A percentile compares a stretch with the other conserved stretches of the same genome.
phyloP scores from a whole-genome alignment of 2,113 vertebrate species.

The Ornithorhynchus anatinus region DNA sequence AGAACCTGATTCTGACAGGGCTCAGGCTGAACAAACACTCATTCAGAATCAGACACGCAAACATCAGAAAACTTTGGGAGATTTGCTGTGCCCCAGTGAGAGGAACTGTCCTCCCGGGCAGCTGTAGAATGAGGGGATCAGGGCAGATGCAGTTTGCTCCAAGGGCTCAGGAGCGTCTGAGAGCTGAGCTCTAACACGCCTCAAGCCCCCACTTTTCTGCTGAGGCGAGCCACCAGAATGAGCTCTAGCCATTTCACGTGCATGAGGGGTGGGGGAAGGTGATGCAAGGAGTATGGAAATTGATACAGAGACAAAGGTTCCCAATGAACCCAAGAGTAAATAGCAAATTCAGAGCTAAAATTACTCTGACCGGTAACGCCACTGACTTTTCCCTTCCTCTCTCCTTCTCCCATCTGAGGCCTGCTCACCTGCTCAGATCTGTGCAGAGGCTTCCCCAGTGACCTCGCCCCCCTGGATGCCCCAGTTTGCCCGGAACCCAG shows the following conservation, averaged over 20 bases:
- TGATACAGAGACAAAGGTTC: too few species aligned
- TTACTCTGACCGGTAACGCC: too few species aligned
- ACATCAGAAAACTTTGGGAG: neutral
- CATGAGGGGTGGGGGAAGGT: accelerated
- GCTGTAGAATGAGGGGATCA: neutral
- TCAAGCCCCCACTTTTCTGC: neutral
- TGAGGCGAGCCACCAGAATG: neutral
- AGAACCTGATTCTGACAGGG: neutral
- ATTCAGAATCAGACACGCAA: neutral
- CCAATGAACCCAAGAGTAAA: too few species aligned
- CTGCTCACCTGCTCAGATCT: too few species aligned
- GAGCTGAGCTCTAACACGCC: conserved; percentile 15
- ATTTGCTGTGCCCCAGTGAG: neutral
- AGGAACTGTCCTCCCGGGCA: neutral
- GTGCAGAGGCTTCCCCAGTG: too few species aligned
- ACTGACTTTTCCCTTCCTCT: too few species aligned
- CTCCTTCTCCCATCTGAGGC: too few species aligned
- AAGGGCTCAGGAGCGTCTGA: neutral
- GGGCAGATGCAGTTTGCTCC: neutral
- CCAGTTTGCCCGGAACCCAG: too few species aligned
- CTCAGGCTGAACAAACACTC: conserved; percentile 22
- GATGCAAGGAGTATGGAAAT: neutral
- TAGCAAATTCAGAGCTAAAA: too few species aligned
- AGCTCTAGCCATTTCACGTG: neutral
- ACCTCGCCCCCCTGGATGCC: too few species aligned